Percentiles rank a stretch among this genome's conserved stretches.
Conservation (phyloP, 2,113 vertebrate genomes). For the Sapajus apella region DNA sequence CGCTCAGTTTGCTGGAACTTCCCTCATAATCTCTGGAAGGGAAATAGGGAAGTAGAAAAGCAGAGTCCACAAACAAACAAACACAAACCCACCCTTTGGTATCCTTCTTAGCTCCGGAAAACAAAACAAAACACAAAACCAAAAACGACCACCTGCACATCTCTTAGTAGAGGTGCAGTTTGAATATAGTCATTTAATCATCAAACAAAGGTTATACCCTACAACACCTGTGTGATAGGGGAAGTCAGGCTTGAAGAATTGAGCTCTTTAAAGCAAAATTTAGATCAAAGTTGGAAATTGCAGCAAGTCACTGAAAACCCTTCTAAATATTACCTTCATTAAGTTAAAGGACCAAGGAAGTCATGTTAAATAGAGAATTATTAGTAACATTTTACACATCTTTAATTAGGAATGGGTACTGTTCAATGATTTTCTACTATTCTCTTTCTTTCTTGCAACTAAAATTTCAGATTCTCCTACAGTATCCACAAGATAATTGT, state of each 20-base stretch:
- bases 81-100: not conserved
- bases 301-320: not conserved
- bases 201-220: not conserved
- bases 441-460: not conserved
- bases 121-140: no score
- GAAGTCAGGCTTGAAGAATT: constrained; percentile 9
- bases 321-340: not conserved
- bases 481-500: not conserved
- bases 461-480: not conserved
- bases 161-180: not conserved
- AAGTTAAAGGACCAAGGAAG: not conserved
- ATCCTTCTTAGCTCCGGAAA: no score
- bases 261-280: not conserved
- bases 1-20: not conserved
- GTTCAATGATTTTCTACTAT: not conserved
- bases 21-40: not conserved
- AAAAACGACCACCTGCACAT: not conserved
- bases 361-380: not conserved
- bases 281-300: not conserved
- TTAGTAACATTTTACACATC: not conserved
- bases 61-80: not conserved
- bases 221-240: not conserved
- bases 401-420: not conserved
- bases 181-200: not conserved
- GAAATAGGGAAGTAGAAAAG: not conserved